These are phyloP conservation scores for Hippocampus kuda DNA, from an alignment of 2,797 vertebrate species.

Conservation along the genomic window DNA sequence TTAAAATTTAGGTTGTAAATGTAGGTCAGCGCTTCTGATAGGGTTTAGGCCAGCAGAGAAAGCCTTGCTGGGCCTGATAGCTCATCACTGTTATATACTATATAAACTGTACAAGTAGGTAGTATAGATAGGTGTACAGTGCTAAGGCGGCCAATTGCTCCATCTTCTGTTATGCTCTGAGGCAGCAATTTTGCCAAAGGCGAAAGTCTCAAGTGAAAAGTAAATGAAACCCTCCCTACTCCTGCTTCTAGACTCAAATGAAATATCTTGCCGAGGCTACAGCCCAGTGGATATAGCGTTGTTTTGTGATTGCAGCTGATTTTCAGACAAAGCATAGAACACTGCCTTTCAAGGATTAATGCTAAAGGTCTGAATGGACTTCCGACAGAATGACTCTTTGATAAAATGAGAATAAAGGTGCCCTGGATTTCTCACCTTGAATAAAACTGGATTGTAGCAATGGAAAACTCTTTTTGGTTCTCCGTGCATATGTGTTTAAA, in stretches of 20 bases:
- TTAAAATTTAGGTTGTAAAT: no score
- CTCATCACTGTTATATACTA: neutral
- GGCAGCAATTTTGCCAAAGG: neutral
- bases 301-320: neutral
- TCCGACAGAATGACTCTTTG: neutral
- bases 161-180: neutral
- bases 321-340: neutral
- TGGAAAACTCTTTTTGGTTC: conserved; percentile 10
- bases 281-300: neutral
- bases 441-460: conserved; percentile 9
- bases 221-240: neutral
- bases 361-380: neutral
- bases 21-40: no score
- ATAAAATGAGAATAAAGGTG: neutral
- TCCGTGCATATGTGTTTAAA: conserved; percentile 37
- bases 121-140: neutral
- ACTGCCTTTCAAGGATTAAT: neutral
- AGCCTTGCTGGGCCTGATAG: neutral
- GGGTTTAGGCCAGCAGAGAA: neutral
- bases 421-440: no score
- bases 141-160: neutral
- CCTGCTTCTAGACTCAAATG: neutral
- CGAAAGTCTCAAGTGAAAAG: neutral
- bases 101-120: no score
- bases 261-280: neutral